phyloP scores from a whole-genome alignment of 2,888 invertebrate genomes.

The Endotricha flammealis region DNA sequence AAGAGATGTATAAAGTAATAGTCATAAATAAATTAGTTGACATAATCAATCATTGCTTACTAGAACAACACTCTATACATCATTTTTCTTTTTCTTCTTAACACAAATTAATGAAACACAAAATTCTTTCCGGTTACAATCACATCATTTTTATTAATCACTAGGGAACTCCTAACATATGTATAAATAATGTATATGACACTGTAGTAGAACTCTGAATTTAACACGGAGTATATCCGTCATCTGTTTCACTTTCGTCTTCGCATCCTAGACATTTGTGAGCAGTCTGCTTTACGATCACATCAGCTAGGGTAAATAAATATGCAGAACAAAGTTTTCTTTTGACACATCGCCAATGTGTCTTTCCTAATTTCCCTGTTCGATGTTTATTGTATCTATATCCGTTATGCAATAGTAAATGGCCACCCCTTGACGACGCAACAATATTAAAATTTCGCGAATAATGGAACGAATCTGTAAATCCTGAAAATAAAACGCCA shows the following conservation, averaged over 20 bases:
- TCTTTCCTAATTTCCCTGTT: background rate
- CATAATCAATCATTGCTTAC: no score
- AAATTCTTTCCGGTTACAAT: no score
- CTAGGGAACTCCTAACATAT: no score
- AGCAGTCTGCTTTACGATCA: background rate
- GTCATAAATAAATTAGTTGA: no score
- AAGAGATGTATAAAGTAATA: background rate
- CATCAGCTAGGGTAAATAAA: background rate
- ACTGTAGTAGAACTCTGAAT: no score
- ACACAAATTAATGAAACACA: no score
- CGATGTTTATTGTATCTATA: constrained; percentile 1
- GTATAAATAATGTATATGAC: no score
- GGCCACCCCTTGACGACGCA: background rate
- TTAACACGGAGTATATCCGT: no score
- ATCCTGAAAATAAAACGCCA: background rate
- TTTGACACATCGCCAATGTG: constrained; percentile 1
- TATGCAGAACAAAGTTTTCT: constrained; percentile 4
- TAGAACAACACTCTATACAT: no score
- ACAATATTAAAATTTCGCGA: background rate
- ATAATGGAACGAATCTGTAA: background rate
- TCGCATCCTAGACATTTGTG: constrained; percentile 1
- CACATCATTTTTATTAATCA: no score
- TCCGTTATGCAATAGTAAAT: background rate
- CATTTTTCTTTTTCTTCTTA: no score
- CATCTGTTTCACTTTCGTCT: no score